Percentiles rank a stretch among this genome's conserved stretches.
These are phyloP conservation scores for Opisthograptis luteolata DNA, from an alignment of 2,888 invertebrate species.

Conservation along the genomic window DNA sequence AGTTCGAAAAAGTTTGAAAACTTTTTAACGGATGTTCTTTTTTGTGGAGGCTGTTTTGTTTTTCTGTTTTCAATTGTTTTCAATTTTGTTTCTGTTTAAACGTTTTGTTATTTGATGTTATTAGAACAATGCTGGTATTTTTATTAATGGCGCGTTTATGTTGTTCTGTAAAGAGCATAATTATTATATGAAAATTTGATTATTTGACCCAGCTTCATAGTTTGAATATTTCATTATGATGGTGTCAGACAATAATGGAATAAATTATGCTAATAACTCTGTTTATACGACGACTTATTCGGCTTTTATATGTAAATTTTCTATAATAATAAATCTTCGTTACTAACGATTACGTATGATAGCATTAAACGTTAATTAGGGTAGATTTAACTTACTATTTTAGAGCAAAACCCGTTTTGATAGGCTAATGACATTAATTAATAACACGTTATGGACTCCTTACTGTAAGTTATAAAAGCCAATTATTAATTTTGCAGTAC, in stretches of 20 bases:
- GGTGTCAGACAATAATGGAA: constrained; percentile 43
- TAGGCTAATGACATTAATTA: not conserved
- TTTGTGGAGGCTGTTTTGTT: constrained; percentile 14
- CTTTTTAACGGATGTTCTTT: constrained; percentile 6
- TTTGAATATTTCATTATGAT: constrained; percentile 36
- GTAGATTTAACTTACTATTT: not conserved
- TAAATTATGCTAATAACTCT: constrained; percentile 48
- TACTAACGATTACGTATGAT: constrained; percentile 5
- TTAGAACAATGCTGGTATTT: too few relatives aligned
- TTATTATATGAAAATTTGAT: constrained; percentile 25
- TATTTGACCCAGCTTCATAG: constrained; percentile 26
- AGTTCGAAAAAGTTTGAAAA: constrained; percentile 25
- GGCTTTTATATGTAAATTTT: constrained; percentile 48
- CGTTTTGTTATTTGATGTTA: too few relatives aligned
- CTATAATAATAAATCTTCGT: constrained; percentile 7
- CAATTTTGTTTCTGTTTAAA: not conserved
- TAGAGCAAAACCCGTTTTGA: not conserved
- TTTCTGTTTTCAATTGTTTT: constrained; percentile 2
- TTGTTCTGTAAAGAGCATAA: constrained; percentile 8
- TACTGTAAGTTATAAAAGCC: not conserved
- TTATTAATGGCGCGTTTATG: constrained; percentile 11
- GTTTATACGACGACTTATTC: constrained; percentile 40
- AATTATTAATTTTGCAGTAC: not conserved
- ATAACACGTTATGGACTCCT: not conserved
- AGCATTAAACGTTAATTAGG: constrained; percentile 3